A percentile compares a stretch with the other conserved stretches of the same genome.
Evolutionary conservation across 1,140 invertebrate genomes (phyloP).

Genomic region (Neodiprion virginianus): DNA sequence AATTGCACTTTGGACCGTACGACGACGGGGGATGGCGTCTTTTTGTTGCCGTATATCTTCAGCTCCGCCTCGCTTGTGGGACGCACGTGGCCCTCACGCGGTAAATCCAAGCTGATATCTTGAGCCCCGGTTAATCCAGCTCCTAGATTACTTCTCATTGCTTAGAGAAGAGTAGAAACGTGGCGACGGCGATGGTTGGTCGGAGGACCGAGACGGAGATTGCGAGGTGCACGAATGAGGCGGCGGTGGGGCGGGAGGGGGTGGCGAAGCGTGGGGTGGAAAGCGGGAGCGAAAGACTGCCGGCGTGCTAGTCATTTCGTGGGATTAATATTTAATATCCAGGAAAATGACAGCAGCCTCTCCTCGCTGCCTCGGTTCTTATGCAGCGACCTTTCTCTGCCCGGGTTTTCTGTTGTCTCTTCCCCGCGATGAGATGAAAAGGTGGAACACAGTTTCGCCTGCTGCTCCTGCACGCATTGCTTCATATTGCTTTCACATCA

Average conservation of each 20-base stretch:
- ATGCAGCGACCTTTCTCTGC: conserved; percentile 12
- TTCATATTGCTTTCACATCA: conserved; percentile 1
- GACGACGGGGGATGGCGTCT: not conserved
- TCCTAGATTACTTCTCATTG: conserved; percentile 50
- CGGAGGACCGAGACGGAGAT: conserved; percentile 40
- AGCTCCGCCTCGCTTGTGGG: not conserved
- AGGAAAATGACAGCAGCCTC: conserved; percentile 31
- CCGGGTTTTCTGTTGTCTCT: conserved; percentile 4
- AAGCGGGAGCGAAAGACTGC: conserved; percentile 47
- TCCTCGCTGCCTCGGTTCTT: conserved; percentile 9
- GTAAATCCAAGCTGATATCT: conserved; percentile 50
- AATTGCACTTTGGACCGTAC: not conserved
- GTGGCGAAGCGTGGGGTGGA: conserved; percentile 24
- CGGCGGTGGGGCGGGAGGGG: conserved; percentile 25
- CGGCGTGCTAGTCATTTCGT: conserved; percentile 54
- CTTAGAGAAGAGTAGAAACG: conserved; percentile 25
- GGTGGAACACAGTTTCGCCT: not conserved
- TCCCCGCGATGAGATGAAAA: not conserved
- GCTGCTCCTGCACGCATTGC: not conserved
- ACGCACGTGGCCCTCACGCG: conserved; percentile 17
- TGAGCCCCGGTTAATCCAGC: conserved; percentile 49
- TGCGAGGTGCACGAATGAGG: conserved; percentile 42
- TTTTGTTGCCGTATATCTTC: not conserved
- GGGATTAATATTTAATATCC: conserved; percentile 62
- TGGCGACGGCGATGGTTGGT: not conserved